These are phyloP conservation scores for Stenopsyche tienmushanensis DNA, from an alignment of 1,140 invertebrate species.

Conservation along the genomic window DNA sequence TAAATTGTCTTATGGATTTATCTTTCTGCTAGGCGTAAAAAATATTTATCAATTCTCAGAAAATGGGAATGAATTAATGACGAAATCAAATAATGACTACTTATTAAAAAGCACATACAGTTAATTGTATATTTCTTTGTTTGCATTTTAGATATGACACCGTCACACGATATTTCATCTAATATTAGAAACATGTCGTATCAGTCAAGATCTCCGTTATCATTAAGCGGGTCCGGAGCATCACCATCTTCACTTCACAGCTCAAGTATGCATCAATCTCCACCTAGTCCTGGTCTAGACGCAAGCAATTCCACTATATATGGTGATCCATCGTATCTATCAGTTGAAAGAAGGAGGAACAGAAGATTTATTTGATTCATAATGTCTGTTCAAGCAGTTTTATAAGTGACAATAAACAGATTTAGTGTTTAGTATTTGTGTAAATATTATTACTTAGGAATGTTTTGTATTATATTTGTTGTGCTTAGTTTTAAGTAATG, in stretches of 20 bases:
- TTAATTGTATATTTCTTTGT: constrained; percentile 6
- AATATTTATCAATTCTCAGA: background rate
- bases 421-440: background rate
- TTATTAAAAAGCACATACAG: too few species aligned
- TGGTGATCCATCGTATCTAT: constrained; percentile 35
- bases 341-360: constrained; percentile 26
- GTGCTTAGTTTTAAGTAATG: background rate
- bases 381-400: too few species aligned
- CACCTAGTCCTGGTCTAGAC: background rate
- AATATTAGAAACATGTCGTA: constrained; percentile 26
- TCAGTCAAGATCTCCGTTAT: constrained; percentile 23
- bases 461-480: background rate
- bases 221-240: background rate
- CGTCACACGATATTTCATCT: constrained; percentile 18
- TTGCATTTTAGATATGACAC: constrained; percentile 5
- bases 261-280: constrained; percentile 1
- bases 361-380: constrained; percentile 23
- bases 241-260: background rate
- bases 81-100: too few species aligned
- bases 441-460: background rate
- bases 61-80: too few species aligned
- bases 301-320: constrained; percentile 21
- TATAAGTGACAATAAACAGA: background rate
- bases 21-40: background rate
- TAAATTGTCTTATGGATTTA: background rate